Percentiles rank a stretch among this genome's conserved stretches.
Evolutionary conservation across 2,797 vertebrate species (phyloP).

Genomic region (Pangasius krempfi): DNA sequence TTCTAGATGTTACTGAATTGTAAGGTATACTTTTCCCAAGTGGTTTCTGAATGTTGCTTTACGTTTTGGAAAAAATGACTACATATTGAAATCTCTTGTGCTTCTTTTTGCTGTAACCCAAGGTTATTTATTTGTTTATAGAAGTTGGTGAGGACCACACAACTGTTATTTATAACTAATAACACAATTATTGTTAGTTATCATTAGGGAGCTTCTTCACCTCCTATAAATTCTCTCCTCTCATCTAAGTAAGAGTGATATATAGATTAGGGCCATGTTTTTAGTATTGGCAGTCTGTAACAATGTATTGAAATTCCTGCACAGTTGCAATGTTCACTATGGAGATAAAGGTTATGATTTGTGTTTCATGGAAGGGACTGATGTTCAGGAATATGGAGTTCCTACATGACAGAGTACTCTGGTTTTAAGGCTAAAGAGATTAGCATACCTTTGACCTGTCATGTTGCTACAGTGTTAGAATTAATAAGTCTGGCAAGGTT

Average conservation of each 20-base stretch:
- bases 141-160: not conserved
- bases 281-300: not conserved
- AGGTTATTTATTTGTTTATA: not conserved
- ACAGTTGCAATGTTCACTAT: not conserved
- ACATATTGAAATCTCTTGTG: not conserved
- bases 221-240: not conserved
- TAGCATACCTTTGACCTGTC: slow-evolving; percentile 20
- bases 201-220: not conserved
- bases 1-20: not conserved
- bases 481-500: not conserved
- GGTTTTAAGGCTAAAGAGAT: slow-evolving; percentile 40
- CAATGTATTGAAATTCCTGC: not conserved
- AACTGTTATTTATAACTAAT: not conserved
- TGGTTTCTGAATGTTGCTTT: not conserved
- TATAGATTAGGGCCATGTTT: not conserved
- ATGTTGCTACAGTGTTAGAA: not conserved
- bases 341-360: not conserved
- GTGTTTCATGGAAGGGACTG: not conserved
- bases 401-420: not conserved
- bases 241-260: not conserved
- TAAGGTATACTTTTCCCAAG: not conserved
- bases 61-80: not conserved
- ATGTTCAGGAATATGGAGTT: slow-evolving; percentile 11
- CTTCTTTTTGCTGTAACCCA: not conserved
- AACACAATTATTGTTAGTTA: not conserved